phyloP scores from a whole-genome alignment of 1,140 invertebrate genomes.

The Leguminivora glycinivorella region DNA sequence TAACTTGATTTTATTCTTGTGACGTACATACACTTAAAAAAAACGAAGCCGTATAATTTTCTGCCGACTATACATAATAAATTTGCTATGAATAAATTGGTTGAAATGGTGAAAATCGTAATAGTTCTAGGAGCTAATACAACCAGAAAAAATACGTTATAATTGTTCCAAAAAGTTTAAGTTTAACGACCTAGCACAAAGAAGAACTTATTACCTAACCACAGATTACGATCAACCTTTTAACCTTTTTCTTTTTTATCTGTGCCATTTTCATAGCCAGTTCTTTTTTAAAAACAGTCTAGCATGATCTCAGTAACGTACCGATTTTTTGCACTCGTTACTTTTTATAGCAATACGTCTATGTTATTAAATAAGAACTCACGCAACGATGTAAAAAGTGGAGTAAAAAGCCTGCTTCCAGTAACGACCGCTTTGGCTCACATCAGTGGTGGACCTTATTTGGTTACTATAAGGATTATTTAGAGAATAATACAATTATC shows the following conservation, averaged over 20 bases:
- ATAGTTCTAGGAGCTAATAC: too few relatives aligned
- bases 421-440: not conserved
- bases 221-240: not conserved
- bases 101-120: too few relatives aligned
- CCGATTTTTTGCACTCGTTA: not conserved
- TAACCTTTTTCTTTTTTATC: not conserved
- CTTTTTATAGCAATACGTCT: not conserved
- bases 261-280: not conserved
- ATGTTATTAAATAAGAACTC: conserved; percentile 7
- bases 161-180: too few relatives aligned
- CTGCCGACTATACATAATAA: too few relatives aligned
- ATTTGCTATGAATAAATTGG: too few relatives aligned
- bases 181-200: too few relatives aligned
- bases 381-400: conserved; percentile 2
- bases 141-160: too few relatives aligned
- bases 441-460: not conserved
- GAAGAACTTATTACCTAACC: too few relatives aligned
- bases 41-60: too few relatives aligned
- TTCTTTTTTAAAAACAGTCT: not conserved
- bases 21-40: too few relatives aligned
- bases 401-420: conserved; percentile 1
- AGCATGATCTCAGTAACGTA: not conserved
- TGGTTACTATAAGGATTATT: not conserved
- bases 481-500: not conserved
- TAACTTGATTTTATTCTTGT: too few relatives aligned